These are phyloP conservation scores for Toxostoma redivivum DNA, from an alignment of 2,113 vertebrate genomes.

Conservation along the genomic window DNA sequence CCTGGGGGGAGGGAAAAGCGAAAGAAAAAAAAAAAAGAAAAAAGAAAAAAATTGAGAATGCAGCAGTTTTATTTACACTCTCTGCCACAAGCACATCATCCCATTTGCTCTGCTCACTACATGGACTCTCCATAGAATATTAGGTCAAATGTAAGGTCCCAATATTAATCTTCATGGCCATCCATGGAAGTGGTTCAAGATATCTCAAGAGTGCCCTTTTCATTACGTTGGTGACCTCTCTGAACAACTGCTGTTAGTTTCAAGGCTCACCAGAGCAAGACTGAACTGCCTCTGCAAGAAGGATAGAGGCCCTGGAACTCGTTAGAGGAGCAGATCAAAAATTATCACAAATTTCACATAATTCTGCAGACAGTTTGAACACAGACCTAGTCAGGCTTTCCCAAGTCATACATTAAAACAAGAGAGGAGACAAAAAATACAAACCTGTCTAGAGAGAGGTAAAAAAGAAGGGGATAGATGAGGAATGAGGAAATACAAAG, in stretches of 20 bases:
- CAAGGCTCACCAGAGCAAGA: slow-evolving; percentile 26
- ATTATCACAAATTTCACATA: not conserved
- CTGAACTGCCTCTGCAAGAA: not conserved
- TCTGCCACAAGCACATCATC: not conserved
- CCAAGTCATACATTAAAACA: not conserved
- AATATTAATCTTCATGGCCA: slow-evolving; percentile 2
- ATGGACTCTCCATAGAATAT: not conserved
- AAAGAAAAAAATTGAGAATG: not conserved
- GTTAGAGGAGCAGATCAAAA: not conserved
- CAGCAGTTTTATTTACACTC: not conserved
- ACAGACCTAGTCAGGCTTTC: not conserved
- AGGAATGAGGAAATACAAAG: not conserved
- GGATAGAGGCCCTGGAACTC: not conserved
- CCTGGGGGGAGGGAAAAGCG: accelerated
- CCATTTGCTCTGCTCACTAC: not conserved
- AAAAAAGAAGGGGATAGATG: not conserved
- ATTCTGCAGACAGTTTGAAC: not conserved
- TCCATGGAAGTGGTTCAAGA: slow-evolving; percentile 12
- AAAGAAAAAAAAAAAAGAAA: accelerated
- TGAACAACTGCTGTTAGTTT: slow-evolving; percentile 14
- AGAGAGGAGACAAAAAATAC: not conserved
- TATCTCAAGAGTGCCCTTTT: slow-evolving; percentile 27
- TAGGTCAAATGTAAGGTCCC: slow-evolving; percentile 28
- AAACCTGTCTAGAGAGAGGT: not conserved
- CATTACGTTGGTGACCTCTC: slow-evolving; percentile 9